These are phyloP conservation scores for Parauchenoglanis punctatus DNA, from an alignment of 2,797 vertebrate genomes.

Conservation along the genomic window DNA sequence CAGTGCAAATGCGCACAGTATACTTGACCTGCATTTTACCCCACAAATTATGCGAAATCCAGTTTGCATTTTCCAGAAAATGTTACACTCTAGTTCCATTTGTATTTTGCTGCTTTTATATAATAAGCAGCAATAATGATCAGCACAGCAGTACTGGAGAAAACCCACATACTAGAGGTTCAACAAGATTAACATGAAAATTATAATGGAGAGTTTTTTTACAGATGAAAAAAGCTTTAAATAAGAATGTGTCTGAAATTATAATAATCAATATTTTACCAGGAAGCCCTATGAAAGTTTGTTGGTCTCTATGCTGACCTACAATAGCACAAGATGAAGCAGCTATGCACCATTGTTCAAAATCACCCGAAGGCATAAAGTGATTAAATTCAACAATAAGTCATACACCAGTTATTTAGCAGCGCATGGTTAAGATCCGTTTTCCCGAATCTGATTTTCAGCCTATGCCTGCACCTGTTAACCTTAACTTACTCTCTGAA, in stretches of 20 bases:
- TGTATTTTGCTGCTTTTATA: slow-evolving; percentile 28
- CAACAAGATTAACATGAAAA: slow-evolving; percentile 8
- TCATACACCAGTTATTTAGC: background rate
- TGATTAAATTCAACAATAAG: background rate
- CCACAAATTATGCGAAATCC: background rate
- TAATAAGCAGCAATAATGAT: background rate
- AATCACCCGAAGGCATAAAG: background rate
- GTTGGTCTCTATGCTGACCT: background rate
- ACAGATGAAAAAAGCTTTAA: background rate
- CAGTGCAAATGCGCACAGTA: slow-evolving; percentile 2
- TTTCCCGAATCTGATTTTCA: background rate
- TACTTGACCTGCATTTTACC: slow-evolving; percentile 11
- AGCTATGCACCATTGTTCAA: background rate
- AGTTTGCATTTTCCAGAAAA: background rate
- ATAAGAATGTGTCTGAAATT: slow-evolving; percentile 6
- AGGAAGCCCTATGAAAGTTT: background rate
- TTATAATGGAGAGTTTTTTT: background rate
- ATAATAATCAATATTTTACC: slow-evolving; percentile 8
- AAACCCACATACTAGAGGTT: background rate
- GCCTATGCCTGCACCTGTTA: slow-evolving; percentile 3
- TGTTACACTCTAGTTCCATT: background rate
- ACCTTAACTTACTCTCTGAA: background rate
- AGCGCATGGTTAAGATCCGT: background rate
- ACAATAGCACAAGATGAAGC: slow-evolving; percentile 7
- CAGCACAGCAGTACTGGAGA: background rate